A percentile compares a stretch with the other conserved stretches of the same genome.
These are phyloP conservation scores for Trachelus tabidus DNA, from an alignment of 2,888 invertebrate species.

Conservation along the genomic window DNA sequence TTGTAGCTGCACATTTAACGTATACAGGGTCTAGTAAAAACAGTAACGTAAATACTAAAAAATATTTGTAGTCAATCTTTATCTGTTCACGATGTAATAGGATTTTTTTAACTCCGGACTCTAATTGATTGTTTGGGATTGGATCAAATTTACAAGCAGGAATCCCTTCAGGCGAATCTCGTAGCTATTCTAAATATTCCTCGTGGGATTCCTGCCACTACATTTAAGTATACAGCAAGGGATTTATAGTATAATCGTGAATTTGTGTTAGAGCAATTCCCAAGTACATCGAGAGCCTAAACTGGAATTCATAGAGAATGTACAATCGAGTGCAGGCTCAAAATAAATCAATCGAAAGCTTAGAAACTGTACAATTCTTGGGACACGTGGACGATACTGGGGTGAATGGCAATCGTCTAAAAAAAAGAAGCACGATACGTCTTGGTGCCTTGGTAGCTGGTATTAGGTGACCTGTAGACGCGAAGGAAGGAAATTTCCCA, in stretches of 20 bases:
- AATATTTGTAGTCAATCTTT: neutral
- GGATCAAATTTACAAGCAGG: neutral
- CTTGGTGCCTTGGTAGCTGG: neutral
- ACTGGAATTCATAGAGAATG: neutral
- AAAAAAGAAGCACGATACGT: neutral
- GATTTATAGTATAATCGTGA: too few species aligned
- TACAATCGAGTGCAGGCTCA: neutral
- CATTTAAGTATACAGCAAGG: neutral
- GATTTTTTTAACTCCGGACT: neutral
- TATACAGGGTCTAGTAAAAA: neutral
- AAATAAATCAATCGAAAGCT: neutral
- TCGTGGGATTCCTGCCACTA: neutral
- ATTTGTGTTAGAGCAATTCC: neutral
- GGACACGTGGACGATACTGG: neutral
- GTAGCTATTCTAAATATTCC: neutral
- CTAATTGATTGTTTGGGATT: neutral
- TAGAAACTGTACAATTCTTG: neutral
- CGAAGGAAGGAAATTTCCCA: constrained; percentile 38
- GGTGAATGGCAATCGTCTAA: neutral
- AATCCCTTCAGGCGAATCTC: neutral
- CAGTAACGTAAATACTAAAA: neutral
- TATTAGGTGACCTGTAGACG: neutral
- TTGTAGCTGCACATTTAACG: neutral
- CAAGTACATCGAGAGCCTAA: neutral
- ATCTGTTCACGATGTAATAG: neutral